Evolutionary conservation across 2,888 invertebrate genomes (phyloP), one percentile per base, ranked within the genome.

Genomic region (Hipparchia sbordonii): DNA sequence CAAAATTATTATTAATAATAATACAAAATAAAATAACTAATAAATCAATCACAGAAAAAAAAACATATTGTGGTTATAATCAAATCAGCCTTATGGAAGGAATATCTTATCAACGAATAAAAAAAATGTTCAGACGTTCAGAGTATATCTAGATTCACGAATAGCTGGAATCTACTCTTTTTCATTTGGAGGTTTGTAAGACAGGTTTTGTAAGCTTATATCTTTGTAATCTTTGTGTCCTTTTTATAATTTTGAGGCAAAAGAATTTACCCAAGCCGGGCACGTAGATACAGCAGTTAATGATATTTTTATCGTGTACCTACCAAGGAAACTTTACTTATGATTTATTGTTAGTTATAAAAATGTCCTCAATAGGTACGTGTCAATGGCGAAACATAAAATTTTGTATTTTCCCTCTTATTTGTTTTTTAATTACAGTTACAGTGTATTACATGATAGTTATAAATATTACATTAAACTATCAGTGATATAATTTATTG

Each of bases 281-380:
- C 67, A 67, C 67, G 67, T 67, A 56, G 45, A 23, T 45, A 54
- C 39, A 66, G 10, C 33, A 1, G 23, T 1, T 63, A 33, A 63
- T 63, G 10, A 10, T 33, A 13, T 67, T 45, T 57, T 67, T 56
- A 56, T 39, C 45, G 23, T 46, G 65, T 39, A 23, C 23, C 23
- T 23, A 46, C 56, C 67, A 57, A 67, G 67, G 67, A 67, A 13
- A 57, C 0, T 9, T 23, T 23, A 13, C 45, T 23, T 56, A 46
- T 67, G 56, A 67, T 67, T 67, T 67, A 67, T 23, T 46, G 67
- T 56, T 10, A 56, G n/a, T 54, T 67, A 45, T 23, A 56, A 67
- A 60, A 56, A 67, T 9, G 52, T 65, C 33, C 52, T 65, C 13
- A n/a, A 6, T 48, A 61, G 39, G 61, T 45, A 60, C 59, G 33